A percentile compares a stretch with the other conserved stretches of the same genome.
phyloP scores from a whole-genome alignment of 1,140 invertebrate species.

The Drosophila fuyamai region DNA sequence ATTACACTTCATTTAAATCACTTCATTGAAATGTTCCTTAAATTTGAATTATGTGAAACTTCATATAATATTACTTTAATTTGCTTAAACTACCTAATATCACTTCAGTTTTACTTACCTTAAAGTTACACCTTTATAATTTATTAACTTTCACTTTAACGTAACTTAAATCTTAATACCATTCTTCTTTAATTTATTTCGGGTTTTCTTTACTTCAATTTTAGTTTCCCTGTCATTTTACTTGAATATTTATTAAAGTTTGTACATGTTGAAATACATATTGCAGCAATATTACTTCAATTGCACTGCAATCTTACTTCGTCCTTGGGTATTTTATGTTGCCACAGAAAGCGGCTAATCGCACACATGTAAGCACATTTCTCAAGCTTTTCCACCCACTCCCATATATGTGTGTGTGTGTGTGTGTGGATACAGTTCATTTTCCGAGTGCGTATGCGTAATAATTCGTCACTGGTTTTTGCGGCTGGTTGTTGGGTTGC shows the following conservation, averaged over 20 bases:
- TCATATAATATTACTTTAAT: no score
- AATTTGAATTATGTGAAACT: no score
- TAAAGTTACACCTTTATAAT: no score
- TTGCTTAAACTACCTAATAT: no score
- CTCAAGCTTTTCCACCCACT: constrained; percentile 17
- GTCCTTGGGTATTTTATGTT: constrained; percentile 6
- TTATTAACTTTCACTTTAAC: no score
- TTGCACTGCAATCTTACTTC: neutral
- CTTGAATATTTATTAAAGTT: neutral
- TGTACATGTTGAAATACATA: neutral
- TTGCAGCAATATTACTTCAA: neutral
- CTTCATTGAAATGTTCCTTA: no score
- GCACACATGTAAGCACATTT: constrained; percentile 58
- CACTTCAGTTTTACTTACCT: no score
- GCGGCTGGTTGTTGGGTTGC: constrained; percentile 11
- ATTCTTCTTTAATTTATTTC: neutral
- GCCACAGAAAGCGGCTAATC: constrained; percentile 37
- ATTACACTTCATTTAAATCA: no score
- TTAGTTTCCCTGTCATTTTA: neutral
- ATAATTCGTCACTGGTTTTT: constrained; percentile 68
- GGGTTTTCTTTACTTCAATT: neutral
- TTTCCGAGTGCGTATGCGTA: constrained; percentile 16
- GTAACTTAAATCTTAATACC: no score
- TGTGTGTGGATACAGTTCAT: constrained; percentile 5
- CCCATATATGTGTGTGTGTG: neutral